phyloP scores from a whole-genome alignment of 2,113 vertebrate species.

The Urocitellus parryii region DNA sequence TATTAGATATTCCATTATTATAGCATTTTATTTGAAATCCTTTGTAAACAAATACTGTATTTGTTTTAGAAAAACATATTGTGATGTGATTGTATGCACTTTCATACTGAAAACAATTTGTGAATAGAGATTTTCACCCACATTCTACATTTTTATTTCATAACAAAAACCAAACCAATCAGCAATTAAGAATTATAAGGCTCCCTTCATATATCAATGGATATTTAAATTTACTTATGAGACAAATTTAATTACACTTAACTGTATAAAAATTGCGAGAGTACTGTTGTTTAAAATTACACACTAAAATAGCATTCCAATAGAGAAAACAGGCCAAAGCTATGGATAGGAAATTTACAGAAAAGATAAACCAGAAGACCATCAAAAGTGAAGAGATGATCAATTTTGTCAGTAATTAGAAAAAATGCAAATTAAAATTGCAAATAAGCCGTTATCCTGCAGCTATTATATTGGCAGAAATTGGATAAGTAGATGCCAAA shows the following conservation, averaged over 20 bases:
- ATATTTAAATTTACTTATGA: neutral
- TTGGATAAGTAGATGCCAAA: neutral
- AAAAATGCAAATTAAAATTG: neutral
- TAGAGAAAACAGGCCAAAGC: neutral
- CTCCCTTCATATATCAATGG: conserved; percentile 17
- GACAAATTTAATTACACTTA: conserved; percentile 37
- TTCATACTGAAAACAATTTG: conserved; percentile 1
- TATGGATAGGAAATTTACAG: neutral
- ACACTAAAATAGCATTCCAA: neutral
- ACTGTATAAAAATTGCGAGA: neutral
- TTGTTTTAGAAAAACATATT: conserved; percentile 35
- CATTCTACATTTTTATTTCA: neutral
- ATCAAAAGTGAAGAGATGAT: neutral
- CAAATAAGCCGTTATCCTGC: neutral
- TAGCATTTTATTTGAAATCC: neutral
- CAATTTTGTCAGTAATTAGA: neutral
- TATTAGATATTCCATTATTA: neutral
- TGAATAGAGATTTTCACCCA: neutral
- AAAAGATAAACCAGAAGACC: neutral
- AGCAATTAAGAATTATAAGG: neutral
- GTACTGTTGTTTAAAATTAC: conserved; percentile 29
- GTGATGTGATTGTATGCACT: neutral
- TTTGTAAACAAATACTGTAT: neutral
- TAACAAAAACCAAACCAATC: conserved; percentile 7
- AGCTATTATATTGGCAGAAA: neutral